phyloP scores from a whole-genome alignment of 30 jellyfish, hydroid and myxozoan species.

The Pseudorhiza aurosa region DNA sequence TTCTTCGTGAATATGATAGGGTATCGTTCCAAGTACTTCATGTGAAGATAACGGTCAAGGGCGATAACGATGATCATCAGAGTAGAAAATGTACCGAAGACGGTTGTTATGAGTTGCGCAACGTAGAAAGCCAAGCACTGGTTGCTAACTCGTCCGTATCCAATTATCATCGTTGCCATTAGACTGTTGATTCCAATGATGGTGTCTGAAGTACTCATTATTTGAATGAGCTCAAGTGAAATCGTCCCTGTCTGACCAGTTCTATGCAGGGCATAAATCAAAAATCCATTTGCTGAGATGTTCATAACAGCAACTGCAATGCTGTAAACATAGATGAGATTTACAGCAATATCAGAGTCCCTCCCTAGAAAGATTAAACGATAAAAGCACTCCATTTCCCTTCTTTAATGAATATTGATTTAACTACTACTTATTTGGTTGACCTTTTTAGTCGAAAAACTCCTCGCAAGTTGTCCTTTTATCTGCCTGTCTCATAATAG shows the following conservation, averaged over 20 bases:
- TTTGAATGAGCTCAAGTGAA: background rate
- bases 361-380: too few relatives aligned
- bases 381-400: too few relatives aligned
- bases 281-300: background rate
- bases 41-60: background rate
- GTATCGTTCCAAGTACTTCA: background rate
- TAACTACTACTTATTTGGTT: too few relatives aligned
- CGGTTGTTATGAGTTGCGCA: background rate
- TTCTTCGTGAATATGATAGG: background rate
- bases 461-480: too few relatives aligned
- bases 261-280: background rate
- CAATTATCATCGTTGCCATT: background rate
- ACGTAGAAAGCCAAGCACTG: background rate
- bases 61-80: conserved; percentile 1
- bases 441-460: too few relatives aligned
- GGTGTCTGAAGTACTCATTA: background rate
- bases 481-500: too few relatives aligned
- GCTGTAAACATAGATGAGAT: background rate
- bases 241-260: background rate
- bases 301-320: background rate
- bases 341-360: too few relatives aligned
- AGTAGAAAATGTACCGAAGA: background rate
- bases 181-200: background rate
- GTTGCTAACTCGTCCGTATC: background rate
- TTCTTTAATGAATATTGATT: too few relatives aligned